Evolutionary conservation across 1,140 invertebrate genomes (phyloP).

Genomic region (Calycopis cecrops): DNA sequence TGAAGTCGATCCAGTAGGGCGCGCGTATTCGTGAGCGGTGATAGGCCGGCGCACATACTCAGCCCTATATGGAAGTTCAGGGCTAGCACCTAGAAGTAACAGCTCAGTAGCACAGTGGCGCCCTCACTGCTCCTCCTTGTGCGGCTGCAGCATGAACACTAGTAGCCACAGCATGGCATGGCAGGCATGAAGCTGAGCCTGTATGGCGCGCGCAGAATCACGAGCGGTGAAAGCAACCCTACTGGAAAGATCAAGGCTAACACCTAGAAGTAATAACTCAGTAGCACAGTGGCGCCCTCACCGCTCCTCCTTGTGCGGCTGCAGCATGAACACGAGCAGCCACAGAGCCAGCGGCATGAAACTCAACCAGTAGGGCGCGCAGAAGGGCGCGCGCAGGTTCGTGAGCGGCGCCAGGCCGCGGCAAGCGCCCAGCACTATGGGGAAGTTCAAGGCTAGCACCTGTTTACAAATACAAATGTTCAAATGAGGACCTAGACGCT

Average conservation of each 20-base stretch:
- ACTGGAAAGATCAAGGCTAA: too few relatives aligned
- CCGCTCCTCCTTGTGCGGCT: constrained; percentile 93
- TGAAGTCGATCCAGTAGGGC: constrained; percentile 79
- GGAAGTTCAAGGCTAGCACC: constrained; percentile 45
- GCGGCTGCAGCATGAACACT: constrained; percentile 93
- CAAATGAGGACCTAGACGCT: too few relatives aligned
- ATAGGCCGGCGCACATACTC: too few relatives aligned
- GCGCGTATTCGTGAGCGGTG: neutral
- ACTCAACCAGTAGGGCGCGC: constrained; percentile 83
- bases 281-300: constrained; percentile 43
- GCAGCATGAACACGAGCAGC: constrained; percentile 91
- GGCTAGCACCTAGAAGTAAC: neutral
- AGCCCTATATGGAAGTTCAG: too few relatives aligned
- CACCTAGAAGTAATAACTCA: neutral
- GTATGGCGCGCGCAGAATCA: constrained; percentile 28
- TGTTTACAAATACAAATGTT: constrained; percentile 29
- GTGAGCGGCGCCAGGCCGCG: constrained; percentile 73
- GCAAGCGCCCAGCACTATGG: constrained; percentile 73
- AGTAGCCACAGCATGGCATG: constrained; percentile 93
- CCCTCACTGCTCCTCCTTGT: constrained; percentile 87
- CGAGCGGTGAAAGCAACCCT: too few relatives aligned
- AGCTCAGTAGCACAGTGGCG: neutral
- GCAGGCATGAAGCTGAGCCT: constrained; percentile 83
- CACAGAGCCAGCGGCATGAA: constrained; percentile 90
- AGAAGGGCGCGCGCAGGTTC: constrained; percentile 78